Conservation (phyloP, 2,888 invertebrate genomes). For the Helobdella robusta region DNA sequence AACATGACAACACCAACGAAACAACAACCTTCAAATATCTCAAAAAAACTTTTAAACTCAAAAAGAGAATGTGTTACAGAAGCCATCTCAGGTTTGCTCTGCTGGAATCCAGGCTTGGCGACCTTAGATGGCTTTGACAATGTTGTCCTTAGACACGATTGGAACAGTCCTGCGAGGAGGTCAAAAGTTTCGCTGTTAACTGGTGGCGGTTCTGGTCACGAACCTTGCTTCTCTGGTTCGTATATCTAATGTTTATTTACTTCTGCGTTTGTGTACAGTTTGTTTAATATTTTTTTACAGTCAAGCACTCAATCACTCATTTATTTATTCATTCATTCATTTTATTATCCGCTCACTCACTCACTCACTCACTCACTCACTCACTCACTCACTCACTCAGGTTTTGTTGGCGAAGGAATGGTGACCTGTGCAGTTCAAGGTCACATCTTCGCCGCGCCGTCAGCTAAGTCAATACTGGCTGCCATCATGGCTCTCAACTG, state of each 20-base stretch:
- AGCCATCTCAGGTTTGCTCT: slow-evolving; percentile 31
- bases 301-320: too few relatives aligned
- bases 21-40: too few relatives aligned
- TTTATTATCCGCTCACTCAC: too few relatives aligned
- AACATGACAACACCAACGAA: not conserved
- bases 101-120: slow-evolving; percentile 50
- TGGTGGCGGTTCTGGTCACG: slow-evolving; percentile 77
- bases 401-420: slow-evolving; percentile 71
- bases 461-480: slow-evolving; percentile 60
- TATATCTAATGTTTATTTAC: too few relatives aligned
- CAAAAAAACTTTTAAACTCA: slow-evolving; percentile 32
- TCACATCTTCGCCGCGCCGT: slow-evolving; percentile 68
- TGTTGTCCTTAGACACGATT: slow-evolving; percentile 55
- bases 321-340: too few relatives aligned
- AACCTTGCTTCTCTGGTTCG: slow-evolving; percentile 54
- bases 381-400: too few relatives aligned
- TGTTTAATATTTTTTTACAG: not conserved
- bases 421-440: slow-evolving; percentile 68
- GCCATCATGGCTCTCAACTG: slow-evolving; percentile 58
- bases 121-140: slow-evolving; percentile 54
- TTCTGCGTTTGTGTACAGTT: too few relatives aligned
- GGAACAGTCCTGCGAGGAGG: slow-evolving; percentile 52
- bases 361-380: too few relatives aligned
- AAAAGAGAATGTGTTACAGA: slow-evolving; percentile 30
- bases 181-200: slow-evolving; percentile 55